Evolutionary conservation across 2,113 vertebrate species (phyloP), one percentile per base, ranked within the genome.

Genomic region (Colistium nudipinnis): DNA sequence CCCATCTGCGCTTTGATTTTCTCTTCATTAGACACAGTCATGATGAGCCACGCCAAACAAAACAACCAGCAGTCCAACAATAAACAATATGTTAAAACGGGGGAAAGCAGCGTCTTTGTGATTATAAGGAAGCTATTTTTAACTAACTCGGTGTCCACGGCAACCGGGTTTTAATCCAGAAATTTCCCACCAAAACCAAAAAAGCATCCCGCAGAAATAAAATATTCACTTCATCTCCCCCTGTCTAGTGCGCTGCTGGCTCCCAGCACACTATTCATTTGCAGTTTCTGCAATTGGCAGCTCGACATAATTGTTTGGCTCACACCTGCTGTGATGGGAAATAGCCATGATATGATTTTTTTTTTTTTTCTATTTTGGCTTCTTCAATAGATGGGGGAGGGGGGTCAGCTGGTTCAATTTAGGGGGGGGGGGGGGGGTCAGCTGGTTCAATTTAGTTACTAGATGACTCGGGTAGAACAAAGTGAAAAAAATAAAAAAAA

Each of bases 101-200:
- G 67, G 80, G 64, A 68, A 24, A 48, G 61, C 14, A 33, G 44
- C 24, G 2, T 66, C 62, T 68, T 61, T 39, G 38, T 70, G 55
- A 77, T 77, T 36, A 66, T 54, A 47, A 45, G 48, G 54, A 55
- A 48, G 78, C 79, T 93, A 87, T 93, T 93, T 94, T 92, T 92
- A 86, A 70, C n/a, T n/a, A n/a, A 77, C 74, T 39, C 75, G 82
- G 85, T 94, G 89, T 93, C 93, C 91, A 88, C 90, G 92, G 91
- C 91, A 94, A 93, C 89, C 11, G 0, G 69, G 39, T 82, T 62
- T n/a, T 85, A 88, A 66, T 67, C 74, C 62, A 86, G 76, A 70
- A 90, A 31, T 82, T 85, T 86, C 64, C 62, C 63, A 51, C 60
- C 55, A 77, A 60, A 75, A 80, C 48, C n/a, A n/a, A n/a, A 52